Conservation (phyloP, 2,113 vertebrate genomes). For the Tamias sibiricus region DNA sequence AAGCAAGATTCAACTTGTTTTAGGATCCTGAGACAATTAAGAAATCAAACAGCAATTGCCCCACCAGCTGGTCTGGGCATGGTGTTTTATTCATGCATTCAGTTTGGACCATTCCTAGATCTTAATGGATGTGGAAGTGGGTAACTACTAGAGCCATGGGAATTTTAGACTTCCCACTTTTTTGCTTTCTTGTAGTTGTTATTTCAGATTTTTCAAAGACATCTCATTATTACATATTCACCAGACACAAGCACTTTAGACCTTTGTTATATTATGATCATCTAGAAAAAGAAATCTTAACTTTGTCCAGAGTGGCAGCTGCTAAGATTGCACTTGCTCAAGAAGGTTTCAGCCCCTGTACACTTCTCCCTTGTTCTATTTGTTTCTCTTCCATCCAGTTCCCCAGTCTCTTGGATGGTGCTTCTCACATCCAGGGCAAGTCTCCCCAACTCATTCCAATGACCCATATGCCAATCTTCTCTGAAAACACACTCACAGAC, state of each 20-base stretch:
- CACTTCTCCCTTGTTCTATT: no score
- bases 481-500: not conserved
- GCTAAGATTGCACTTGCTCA: no score
- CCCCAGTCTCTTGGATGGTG: not conserved
- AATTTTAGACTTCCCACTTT: not conserved
- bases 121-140: not conserved
- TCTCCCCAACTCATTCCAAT: no score
- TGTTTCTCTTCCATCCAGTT: no score
- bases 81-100: not conserved
- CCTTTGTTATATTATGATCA: not conserved
- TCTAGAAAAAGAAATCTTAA: slow-evolving; percentile 10
- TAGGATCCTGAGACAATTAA: not conserved
- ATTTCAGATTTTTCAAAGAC: not conserved
- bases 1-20: not conserved
- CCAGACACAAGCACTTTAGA: not conserved
- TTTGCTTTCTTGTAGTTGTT: not conserved
- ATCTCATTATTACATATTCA: not conserved
- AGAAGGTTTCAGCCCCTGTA: no score
- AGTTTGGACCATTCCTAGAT: not conserved
- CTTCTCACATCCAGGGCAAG: not conserved
- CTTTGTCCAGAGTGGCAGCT: not conserved
- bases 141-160: not conserved
- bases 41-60: not conserved
- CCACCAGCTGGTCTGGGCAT: not conserved
- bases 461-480: not conserved